Conservation (phyloP, 2,888 invertebrate genomes). For the Diloba caeruleocephala region DNA sequence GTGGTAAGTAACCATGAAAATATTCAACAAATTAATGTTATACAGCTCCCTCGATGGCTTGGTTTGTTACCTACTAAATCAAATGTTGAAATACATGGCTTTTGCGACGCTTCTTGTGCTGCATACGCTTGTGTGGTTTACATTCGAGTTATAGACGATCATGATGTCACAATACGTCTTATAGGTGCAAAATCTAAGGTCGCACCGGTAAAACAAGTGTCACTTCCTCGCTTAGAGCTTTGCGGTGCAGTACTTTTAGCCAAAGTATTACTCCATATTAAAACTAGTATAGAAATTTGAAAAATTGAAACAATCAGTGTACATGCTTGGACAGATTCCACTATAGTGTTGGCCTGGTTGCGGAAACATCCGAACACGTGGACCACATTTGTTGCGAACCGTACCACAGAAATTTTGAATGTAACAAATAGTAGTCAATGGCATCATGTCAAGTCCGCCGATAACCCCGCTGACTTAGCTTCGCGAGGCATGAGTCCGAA, state of each 20-base stretch:
- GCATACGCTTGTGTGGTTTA: slow-evolving; percentile 16
- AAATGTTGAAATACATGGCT: slow-evolving; percentile 11
- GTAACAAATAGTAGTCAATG: not conserved
- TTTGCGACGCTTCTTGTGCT: slow-evolving; percentile 9
- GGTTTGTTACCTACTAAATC: slow-evolving; percentile 5
- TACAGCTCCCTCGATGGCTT: slow-evolving; percentile 12
- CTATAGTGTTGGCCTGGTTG: slow-evolving; percentile 9
- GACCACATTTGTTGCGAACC: not conserved
- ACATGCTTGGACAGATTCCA: slow-evolving; percentile 10
- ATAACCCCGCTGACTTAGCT: not conserved
- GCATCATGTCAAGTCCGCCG: not conserved
- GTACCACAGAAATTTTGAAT: not conserved
- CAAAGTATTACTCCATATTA: slow-evolving; percentile 13
- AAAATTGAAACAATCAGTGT: not conserved
- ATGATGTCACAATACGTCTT: slow-evolving; percentile 1
- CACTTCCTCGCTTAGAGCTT: slow-evolving; percentile 19
- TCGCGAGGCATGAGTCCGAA: not conserved
- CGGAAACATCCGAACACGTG: not conserved
- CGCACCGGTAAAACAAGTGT: slow-evolving; percentile 11
- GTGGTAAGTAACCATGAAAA: slow-evolving; percentile 1
- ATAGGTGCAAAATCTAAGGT: slow-evolving; percentile 17
- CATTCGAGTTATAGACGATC: slow-evolving; percentile 4
- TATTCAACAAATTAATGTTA: not conserved
- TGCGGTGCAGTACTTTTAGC: slow-evolving; percentile 17
- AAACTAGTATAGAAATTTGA: not conserved